Base-by-base conservation (phyloP, 2,797 vertebrate genomes). In the Eutrigla gurnardus region DNA sequence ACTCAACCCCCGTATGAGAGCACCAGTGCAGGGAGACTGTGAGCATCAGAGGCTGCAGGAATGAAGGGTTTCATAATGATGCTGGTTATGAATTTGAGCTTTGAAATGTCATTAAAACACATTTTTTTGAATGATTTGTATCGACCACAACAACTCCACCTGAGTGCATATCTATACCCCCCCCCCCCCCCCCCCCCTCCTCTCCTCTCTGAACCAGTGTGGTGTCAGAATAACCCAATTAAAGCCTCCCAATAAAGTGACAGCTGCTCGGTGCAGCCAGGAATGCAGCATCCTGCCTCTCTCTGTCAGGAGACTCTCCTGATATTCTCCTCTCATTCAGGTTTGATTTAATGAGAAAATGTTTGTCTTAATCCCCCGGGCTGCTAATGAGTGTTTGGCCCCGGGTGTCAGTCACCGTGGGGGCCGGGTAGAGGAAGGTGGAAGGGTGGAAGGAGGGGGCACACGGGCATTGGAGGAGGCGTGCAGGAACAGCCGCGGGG, bases 401-500 rank as follows among this genome's bases (percentile, higher is more conserved):
- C 45, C 6, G 73, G 77, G 78, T 86, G 84, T 90, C 89, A 60
- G 61, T 84, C 77, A 71, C 82, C 4, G 14, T 67, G 72, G 71
- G 65, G 79, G 72, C 55, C 55, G 8, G 47, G 71, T 4, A 63
- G 52, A 66, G 46, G 18, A 15, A 47, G 61, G 50, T 40, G 42
- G 52, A 45, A 12, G 2, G 7, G 6, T n/a, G 17, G 7, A 33
- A 61, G 0, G 18, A 14, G 3, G 45, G 60, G 50, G 2, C 14
- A 35, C 18, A 60, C n/a, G 57, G 59, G 50, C 58, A 25, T 35
- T 6, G 49, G 64, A 40, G 72, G 80, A 66, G 75, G 71, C 65
- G 67, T 82, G 50, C 73, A 65, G 80, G 83, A 91, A 90, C 91
- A 92, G 88, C 91, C 90, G 81, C 80, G 49, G 88, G 87, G 87